Evolutionary conservation across 1,140 invertebrate genomes (phyloP), one percentile per base, ranked within the genome.

Genomic region (Zaprionus vittiger): DNA sequence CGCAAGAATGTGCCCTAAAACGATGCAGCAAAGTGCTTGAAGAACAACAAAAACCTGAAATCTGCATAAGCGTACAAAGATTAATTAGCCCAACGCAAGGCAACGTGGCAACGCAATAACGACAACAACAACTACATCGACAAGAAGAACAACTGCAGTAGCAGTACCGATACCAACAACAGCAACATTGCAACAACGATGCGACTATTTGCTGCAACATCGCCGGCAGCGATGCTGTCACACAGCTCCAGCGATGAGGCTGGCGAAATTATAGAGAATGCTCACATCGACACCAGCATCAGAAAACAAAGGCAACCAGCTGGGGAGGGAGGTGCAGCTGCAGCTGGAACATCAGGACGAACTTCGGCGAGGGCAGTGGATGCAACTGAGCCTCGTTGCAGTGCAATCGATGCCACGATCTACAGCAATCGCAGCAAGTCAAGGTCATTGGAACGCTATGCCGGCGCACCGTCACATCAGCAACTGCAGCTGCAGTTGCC

Each of bases 1-100:
- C 79, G 85, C 86, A 90, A 90, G 85, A 90, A 90, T 90, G 86
- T 91, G 85, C 85, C 85, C 85, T 90, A 90, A 90, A 90, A 90
- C 85, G 85, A 85, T 90, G 85, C 82, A 82, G 56, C 75, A 59
- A 82, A 90, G 80, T 80, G 81, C 73, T 65, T 80, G 81, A 79
- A 67, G 61, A 73, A 38, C 31, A 69, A 60, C 26, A 24, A 76
- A 80, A 86, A 90, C 85, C 81, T 82, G 85, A 90, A 90, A 90
- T 90, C 85, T 85, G 85, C 85, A 90, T 90, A 90, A 67, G 31
- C 55, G 66, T 68, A 65, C 57, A 57, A 77, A 84, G 85, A 89
- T 87, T 87, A 87, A 89, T 90, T 89, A 90, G 81, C 71, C 60
- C 65, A 55, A n/a, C 68, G 20, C 38, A 47, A 37, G 31, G 44